Evolutionary conservation across 2,888 invertebrate species (phyloP).

Genomic region (Drosophila mimetica): DNA sequence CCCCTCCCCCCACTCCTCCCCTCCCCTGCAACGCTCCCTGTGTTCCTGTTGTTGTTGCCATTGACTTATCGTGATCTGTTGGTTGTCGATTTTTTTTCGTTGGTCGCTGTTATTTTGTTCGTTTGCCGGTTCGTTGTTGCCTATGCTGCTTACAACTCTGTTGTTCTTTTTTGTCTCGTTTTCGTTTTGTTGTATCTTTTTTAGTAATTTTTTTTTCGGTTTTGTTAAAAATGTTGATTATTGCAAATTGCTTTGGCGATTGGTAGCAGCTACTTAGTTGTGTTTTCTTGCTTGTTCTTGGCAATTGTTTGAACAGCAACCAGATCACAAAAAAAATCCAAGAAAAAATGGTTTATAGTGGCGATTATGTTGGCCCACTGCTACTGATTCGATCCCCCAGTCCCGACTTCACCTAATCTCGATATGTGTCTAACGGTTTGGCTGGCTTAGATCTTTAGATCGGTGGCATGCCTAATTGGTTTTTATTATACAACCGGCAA

Average conservation of each 20-base stretch:
- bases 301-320: slow-evolving; percentile 65
- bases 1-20: slow-evolving; percentile 1
- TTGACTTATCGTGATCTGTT: slow-evolving; percentile 81
- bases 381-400: slow-evolving; percentile 20
- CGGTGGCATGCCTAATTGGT: slow-evolving; percentile 75
- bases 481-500: slow-evolving; percentile 44
- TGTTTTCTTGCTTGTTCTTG: slow-evolving; percentile 69
- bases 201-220: slow-evolving; percentile 37
- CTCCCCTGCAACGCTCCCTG: not conserved
- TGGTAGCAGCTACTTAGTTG: slow-evolving; percentile 79
- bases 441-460: slow-evolving; percentile 57
- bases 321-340: slow-evolving; percentile 31
- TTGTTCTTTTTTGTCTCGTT: slow-evolving; percentile 44
- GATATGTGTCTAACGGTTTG: slow-evolving; percentile 44
- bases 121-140: slow-evolving; percentile 33
- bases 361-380: slow-evolving; percentile 69
- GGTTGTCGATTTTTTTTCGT: slow-evolving; percentile 77
- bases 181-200: slow-evolving; percentile 28
- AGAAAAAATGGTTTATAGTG: slow-evolving; percentile 69
- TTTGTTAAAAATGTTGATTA: slow-evolving; percentile 76
- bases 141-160: slow-evolving; percentile 56
- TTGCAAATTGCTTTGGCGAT: slow-evolving; percentile 80
- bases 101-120: slow-evolving; percentile 47
- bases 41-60: slow-evolving; percentile 58
- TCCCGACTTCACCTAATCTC: slow-evolving; percentile 14